phyloP scores from a whole-genome alignment of 2,113 vertebrate genomes.

The Polypterus bichir region DNA sequence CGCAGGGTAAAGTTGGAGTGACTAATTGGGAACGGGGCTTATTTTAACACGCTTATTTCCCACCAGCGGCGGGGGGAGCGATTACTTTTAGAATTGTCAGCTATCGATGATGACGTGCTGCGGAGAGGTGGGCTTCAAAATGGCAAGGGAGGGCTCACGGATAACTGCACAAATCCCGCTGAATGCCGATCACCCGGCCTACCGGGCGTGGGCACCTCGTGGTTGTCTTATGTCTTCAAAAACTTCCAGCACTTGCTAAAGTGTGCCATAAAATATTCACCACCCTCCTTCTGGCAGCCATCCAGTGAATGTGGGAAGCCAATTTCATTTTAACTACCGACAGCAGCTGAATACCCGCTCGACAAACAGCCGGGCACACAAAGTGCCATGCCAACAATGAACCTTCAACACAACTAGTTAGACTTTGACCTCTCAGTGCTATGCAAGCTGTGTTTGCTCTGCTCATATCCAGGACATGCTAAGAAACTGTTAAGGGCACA shows the following conservation, averaged over 20 bases:
- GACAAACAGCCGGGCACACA: background rate
- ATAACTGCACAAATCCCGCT: too few relatives aligned
- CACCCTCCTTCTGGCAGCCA: constrained; percentile 14
- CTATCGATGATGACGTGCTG: too few relatives aligned
- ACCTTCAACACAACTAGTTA: background rate
- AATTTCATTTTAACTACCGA: constrained; percentile 16
- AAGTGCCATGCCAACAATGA: background rate
- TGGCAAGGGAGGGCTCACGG: too few relatives aligned
- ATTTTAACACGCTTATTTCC: constrained; percentile 73
- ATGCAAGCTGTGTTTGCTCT: constrained; percentile 21
- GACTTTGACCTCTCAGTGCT: constrained; percentile 11
- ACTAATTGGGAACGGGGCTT: constrained; percentile 89
- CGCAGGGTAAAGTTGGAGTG: constrained; percentile 72
- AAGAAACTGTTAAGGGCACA: background rate
- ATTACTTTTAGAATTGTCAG: too few relatives aligned
- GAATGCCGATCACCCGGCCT: too few relatives aligned
- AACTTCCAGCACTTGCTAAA: too few relatives aligned
- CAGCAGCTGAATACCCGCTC: background rate
- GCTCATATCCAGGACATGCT: background rate
- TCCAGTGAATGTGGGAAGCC: constrained; percentile 15
- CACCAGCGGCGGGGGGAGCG: constrained; percentile 54
- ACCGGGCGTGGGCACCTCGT: too few relatives aligned
- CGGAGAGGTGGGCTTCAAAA: too few relatives aligned
- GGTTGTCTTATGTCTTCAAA: too few relatives aligned
- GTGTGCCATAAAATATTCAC: background rate